phyloP scores from a whole-genome alignment of 2,797 vertebrate genomes.

The Pogonophryne albipinna region DNA sequence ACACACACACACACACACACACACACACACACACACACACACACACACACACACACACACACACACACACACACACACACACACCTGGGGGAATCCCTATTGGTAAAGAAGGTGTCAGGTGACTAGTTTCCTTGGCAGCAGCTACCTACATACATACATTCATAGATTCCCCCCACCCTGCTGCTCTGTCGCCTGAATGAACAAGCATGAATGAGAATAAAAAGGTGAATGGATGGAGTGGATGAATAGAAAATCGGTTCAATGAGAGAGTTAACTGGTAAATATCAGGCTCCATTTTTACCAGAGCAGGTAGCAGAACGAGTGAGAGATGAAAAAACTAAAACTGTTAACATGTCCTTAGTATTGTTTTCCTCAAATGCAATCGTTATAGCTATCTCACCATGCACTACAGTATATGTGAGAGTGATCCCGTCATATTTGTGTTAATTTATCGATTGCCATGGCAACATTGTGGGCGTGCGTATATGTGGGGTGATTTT shows the following conservation, averaged over 20 bases:
- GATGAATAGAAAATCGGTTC: slow-evolving; percentile 43
- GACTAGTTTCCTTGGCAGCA: slow-evolving; percentile 75
- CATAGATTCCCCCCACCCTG: slow-evolving; percentile 25
- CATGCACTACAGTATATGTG: not conserved
- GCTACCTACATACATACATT: slow-evolving; percentile 66
- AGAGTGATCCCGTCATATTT: slow-evolving; percentile 32
- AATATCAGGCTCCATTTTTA: slow-evolving; percentile 15
- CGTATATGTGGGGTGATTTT: slow-evolving; percentile 18
- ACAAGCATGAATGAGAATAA: slow-evolving; percentile 70
- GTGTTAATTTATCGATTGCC: slow-evolving; percentile 38
- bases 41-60: no score
- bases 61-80: no score
- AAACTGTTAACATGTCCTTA: not conserved
- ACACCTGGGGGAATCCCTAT: slow-evolving; percentile 58
- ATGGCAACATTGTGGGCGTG: slow-evolving; percentile 22
- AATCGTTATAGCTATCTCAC: not conserved
- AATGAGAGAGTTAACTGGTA: slow-evolving; percentile 24
- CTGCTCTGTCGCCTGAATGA: slow-evolving; percentile 47
- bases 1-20: no score
- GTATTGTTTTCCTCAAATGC: not conserved
- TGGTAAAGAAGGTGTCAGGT: slow-evolving; percentile 71
- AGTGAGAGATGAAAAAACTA: not conserved
- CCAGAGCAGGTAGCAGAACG: slow-evolving; percentile 23
- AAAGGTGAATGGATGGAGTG: slow-evolving; percentile 62
- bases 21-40: no score